Percentiles rank a stretch among this genome's conserved stretches.
Conservation (phyloP, 2,888 invertebrate genomes). For the Drosophila prolongata region DNA sequence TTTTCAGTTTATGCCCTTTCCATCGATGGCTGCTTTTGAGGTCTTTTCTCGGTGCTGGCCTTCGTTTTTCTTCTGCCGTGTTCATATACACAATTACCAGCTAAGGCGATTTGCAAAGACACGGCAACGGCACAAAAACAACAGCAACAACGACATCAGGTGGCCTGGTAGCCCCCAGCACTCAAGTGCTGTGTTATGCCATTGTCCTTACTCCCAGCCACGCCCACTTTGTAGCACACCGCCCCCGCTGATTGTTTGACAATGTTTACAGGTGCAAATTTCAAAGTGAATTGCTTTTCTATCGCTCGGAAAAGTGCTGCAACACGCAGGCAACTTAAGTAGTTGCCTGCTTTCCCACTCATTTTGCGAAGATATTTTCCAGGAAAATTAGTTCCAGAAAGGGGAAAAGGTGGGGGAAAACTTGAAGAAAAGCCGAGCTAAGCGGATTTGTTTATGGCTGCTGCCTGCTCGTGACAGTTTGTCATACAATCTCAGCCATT, state of each 20-base stretch:
- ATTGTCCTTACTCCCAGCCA: conserved; percentile 56
- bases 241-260: conserved; percentile 61
- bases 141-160: conserved; percentile 55
- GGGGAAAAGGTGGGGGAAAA: neutral
- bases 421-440: conserved; percentile 47
- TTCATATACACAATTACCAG: conserved; percentile 76
- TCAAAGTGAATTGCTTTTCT: conserved; percentile 81
- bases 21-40: conserved; percentile 31
- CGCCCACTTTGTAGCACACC: conserved; percentile 12
- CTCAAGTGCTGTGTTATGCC: conserved; percentile 68
- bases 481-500: conserved; percentile 39
- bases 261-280: conserved; percentile 80
- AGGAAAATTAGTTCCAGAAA: conserved; percentile 62
- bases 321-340: conserved; percentile 65
- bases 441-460: conserved; percentile 51
- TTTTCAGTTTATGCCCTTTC: conserved; percentile 26
- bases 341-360: conserved; percentile 29
- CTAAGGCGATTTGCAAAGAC: conserved; percentile 75
- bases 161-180: conserved; percentile 51
- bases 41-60: conserved; percentile 21
- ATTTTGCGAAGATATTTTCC: conserved; percentile 22
- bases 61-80: conserved; percentile 54
- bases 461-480: conserved; percentile 44
- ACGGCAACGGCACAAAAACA: conserved; percentile 29
- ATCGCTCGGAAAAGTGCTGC: conserved; percentile 79